Conservation (phyloP, 2,113 vertebrate species). For the Glaucidium brasilianum region DNA sequence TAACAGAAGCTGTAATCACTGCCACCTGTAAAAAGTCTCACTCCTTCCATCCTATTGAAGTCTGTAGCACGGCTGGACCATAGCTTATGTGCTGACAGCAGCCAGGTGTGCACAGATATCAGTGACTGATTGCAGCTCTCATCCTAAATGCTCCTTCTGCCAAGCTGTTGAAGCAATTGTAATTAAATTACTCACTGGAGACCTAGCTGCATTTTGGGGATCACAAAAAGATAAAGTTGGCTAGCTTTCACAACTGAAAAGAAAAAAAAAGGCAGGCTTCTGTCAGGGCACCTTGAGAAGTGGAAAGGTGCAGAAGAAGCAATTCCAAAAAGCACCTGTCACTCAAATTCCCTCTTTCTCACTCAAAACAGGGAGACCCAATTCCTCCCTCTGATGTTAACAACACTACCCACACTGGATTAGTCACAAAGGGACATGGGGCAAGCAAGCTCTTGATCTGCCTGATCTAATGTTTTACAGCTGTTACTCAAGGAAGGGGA, state of each 20-base stretch:
- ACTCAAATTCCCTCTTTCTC: not conserved
- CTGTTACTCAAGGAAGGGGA: not conserved
- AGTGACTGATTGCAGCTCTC: constrained; percentile 15
- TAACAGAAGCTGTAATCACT: constrained; percentile 13
- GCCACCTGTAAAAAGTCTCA: not conserved
- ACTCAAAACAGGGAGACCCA: not conserved
- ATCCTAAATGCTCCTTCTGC: constrained; percentile 2
- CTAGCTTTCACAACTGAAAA: not conserved
- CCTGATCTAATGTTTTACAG: not conserved
- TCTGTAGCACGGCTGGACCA: not conserved
- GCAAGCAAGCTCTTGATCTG: not conserved
- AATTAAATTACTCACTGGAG: constrained; percentile 41
- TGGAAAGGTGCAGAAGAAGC: not conserved
- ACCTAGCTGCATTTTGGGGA: not conserved
- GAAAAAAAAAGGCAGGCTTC: not conserved
- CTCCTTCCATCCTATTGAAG: not conserved
- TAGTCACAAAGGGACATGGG: not conserved
- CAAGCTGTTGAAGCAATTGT: constrained; percentile 18
- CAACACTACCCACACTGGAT: not conserved
- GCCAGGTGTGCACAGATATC: constrained; percentile 15
- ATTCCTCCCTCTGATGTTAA: not conserved
- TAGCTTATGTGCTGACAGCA: constrained; percentile 24
- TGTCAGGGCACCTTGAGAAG: constrained; percentile 31
- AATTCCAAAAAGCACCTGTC: not conserved
- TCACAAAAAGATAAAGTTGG: constrained; percentile 33